These are phyloP conservation scores for Cenopis cana DNA, from an alignment of 2,888 invertebrate genomes.

Conservation along the genomic window DNA sequence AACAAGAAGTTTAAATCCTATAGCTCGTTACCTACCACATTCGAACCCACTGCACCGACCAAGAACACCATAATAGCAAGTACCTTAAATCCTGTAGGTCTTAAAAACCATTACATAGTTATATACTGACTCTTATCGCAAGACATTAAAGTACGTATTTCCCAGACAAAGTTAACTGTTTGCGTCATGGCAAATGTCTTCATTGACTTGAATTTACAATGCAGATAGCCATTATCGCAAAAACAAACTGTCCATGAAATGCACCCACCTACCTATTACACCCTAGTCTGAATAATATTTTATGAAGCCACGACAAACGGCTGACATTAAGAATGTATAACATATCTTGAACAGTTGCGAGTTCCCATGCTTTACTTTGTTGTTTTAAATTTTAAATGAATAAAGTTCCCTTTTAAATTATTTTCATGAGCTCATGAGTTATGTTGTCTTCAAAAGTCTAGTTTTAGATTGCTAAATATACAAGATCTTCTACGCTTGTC, in stretches of 20 bases:
- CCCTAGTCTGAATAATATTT: conserved; percentile 35
- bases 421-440: too few species aligned
- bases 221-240: conserved; percentile 23
- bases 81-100: neutral
- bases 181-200: conserved; percentile 22
- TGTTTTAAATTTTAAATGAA: conserved; percentile 33
- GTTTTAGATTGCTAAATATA: neutral
- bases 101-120: neutral
- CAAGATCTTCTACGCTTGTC: too few species aligned
- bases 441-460: conserved; percentile 1
- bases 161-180: neutral
- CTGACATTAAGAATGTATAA: conserved; percentile 26
- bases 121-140: neutral
- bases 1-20: too few species aligned
- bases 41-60: neutral
- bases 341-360: conserved; percentile 23
- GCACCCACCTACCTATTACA: conserved; percentile 25
- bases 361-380: conserved; percentile 32
- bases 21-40: too few species aligned
- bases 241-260: conserved; percentile 27
- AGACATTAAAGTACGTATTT: neutral
- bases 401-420: too few species aligned
- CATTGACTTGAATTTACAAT: conserved; percentile 33
- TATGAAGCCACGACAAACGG: conserved; percentile 28
- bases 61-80: neutral